These are phyloP conservation scores for Solenopsis fugax DNA, from an alignment of 1,140 invertebrate species.

Conservation along the genomic window DNA sequence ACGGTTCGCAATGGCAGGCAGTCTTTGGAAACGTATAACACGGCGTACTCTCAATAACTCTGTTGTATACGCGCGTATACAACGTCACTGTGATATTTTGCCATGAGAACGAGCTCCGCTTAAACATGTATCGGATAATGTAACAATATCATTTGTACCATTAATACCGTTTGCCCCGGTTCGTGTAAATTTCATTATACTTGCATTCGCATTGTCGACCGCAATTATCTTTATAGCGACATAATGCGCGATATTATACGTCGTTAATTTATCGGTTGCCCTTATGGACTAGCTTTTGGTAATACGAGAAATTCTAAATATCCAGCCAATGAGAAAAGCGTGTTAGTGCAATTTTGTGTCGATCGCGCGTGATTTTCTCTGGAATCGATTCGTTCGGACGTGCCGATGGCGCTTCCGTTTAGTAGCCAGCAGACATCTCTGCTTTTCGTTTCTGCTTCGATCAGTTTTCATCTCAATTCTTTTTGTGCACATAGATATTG, in stretches of 20 bases:
- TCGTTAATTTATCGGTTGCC: slow-evolving; percentile 47
- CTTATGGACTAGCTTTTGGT: slow-evolving; percentile 20
- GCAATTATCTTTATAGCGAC: slow-evolving; percentile 55
- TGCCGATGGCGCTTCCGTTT: neutral
- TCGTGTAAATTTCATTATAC: slow-evolving; percentile 60
- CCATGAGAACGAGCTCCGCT: slow-evolving; percentile 22
- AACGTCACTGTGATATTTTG: slow-evolving; percentile 48
- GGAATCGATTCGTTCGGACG: neutral
- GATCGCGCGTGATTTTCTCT: neutral
- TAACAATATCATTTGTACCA: slow-evolving; percentile 59
- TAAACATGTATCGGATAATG: slow-evolving; percentile 49
- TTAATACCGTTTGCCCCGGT: slow-evolving; percentile 42
- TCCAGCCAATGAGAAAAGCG: neutral
- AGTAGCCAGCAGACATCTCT: neutral
- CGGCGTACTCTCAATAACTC: slow-evolving; percentile 1
- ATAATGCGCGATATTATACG: slow-evolving; percentile 45
- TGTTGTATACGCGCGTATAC: neutral
- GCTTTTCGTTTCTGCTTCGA: slow-evolving; percentile 10
- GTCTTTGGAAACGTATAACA: slow-evolving; percentile 42
- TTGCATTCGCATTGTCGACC: slow-evolving; percentile 48
- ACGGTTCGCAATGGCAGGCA: slow-evolving; percentile 26
- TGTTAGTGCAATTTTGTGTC: neutral
- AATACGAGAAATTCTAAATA: slow-evolving; percentile 43
- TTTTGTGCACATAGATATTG: neutral
- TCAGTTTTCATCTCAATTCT: neutral